These are phyloP conservation scores for Bergia puertoricense DNA, from an alignment of 92 coral and sea anemone species.

Conservation along the genomic window DNA sequence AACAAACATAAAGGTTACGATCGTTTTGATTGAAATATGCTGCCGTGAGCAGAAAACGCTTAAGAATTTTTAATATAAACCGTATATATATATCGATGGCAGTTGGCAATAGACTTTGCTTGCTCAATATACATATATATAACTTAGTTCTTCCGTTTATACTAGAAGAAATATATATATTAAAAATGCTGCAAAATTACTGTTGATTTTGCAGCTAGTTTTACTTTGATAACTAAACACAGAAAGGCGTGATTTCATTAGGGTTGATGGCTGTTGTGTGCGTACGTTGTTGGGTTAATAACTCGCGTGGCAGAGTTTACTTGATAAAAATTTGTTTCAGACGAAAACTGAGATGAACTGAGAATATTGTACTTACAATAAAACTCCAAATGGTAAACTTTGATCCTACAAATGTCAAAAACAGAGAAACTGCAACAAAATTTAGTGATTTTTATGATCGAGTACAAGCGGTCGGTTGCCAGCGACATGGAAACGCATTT, in stretches of 20 bases:
- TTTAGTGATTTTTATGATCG: not conserved
- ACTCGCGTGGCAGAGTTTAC: constrained; percentile 8
- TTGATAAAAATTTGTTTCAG: not conserved
- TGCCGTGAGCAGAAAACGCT: not conserved
- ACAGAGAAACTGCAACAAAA: constrained; percentile 1
- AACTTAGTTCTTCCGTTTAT: not conserved
- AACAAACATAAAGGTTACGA: not conserved
- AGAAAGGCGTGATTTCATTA: constrained; percentile 11
- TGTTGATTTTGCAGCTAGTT: not conserved
- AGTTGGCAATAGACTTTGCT: not conserved
- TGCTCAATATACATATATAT: not conserved
- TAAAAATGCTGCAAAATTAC: not conserved
- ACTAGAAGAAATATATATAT: not conserved
- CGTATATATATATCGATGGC: not conserved
- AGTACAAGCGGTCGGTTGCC: not conserved
- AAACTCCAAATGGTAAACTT: not conserved
- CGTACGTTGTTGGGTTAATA: not conserved
- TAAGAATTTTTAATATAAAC: not conserved
- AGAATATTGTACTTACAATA: not conserved
- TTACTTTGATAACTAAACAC: constrained; percentile 21
- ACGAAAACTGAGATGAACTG: constrained; percentile 12
- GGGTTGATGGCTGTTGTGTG: not conserved
- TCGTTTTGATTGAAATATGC: not conserved
- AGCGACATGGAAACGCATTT: constrained; percentile 23
- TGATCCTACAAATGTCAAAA: not conserved